Percentiles rank a stretch among this genome's conserved stretches.
phyloP scores from a whole-genome alignment of 2,113 vertebrate genomes.

The Anarhynchus alexandrinus region DNA sequence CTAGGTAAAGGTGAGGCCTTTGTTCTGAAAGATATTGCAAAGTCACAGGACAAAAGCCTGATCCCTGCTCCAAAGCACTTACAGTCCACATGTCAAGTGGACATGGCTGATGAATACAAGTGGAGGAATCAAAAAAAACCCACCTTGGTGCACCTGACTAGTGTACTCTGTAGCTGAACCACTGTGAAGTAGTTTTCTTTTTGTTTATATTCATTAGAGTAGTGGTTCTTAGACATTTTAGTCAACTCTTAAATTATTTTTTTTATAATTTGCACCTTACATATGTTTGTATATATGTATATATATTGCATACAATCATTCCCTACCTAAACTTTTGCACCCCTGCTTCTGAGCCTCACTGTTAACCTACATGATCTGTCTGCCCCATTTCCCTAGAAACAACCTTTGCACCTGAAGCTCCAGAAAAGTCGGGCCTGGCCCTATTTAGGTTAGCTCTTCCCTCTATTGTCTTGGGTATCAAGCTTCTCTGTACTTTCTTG shows the following conservation, averaged over 20 bases:
- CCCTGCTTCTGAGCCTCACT: neutral
- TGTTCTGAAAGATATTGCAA: neutral
- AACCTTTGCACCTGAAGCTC: neutral
- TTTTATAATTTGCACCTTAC: neutral
- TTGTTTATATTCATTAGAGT: neutral
- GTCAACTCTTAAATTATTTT: neutral
- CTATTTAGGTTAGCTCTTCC: neutral
- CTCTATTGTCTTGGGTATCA: neutral
- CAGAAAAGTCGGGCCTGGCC: neutral
- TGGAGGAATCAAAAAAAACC: neutral
- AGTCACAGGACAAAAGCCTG: neutral
- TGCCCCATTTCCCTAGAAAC: neutral
- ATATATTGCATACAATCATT: neutral
- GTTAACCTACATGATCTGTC: fast-evolving
- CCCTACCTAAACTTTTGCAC: neutral
- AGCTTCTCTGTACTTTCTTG: neutral
- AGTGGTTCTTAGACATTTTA: neutral
- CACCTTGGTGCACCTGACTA: neutral
- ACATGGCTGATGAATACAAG: neutral
- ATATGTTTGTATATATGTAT: fast-evolving
- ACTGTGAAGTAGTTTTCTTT: neutral
- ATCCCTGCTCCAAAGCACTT: neutral
- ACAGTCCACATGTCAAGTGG: neutral
- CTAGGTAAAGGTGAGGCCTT: neutral
- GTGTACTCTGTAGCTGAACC: neutral